A percentile compares a stretch with the other conserved stretches of the same genome.
These are phyloP conservation scores for Drosophila buzzatii DNA, from an alignment of 2,888 invertebrate species.

Conservation along the genomic window DNA sequence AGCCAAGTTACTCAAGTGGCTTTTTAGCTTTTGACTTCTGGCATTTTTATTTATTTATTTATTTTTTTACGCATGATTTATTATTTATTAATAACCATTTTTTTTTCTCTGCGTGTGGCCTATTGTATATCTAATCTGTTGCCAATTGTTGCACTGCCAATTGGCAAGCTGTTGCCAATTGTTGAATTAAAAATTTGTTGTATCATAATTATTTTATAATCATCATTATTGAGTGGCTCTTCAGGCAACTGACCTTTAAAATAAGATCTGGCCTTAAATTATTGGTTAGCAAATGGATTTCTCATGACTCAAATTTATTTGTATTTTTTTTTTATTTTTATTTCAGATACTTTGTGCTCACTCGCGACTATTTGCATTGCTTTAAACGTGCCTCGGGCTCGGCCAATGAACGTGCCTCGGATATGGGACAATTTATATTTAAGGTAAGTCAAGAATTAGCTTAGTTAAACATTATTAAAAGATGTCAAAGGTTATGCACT, in stretches of 20 bases:
- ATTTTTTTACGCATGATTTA: slow-evolving; percentile 67
- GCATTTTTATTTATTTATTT: background rate
- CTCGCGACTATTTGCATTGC: slow-evolving; percentile 89
- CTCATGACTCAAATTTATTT: slow-evolving; percentile 3
- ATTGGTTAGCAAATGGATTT: background rate
- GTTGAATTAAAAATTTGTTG: slow-evolving; percentile 36
- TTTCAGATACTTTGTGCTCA: slow-evolving; percentile 87
- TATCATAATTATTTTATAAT: slow-evolving; percentile 26
- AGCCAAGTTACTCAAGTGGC: slow-evolving; percentile 32
- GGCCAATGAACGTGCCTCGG: slow-evolving; percentile 86
- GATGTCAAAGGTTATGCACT: slow-evolving; percentile 12
- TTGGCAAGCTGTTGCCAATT: slow-evolving; percentile 32
- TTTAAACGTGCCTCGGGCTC: slow-evolving; percentile 88
- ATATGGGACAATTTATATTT: slow-evolving; percentile 89
- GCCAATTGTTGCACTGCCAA: slow-evolving; percentile 5
- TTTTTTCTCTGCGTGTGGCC: slow-evolving; percentile 29
- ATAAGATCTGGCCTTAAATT: slow-evolving; percentile 35
- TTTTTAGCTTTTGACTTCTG: slow-evolving; percentile 16
- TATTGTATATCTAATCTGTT: slow-evolving; percentile 13
- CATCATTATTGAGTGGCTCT: slow-evolving; percentile 36
- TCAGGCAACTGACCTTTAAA: slow-evolving; percentile 60
- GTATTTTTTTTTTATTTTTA: slow-evolving; percentile 9
- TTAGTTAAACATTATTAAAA: background rate
- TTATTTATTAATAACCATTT: slow-evolving; percentile 70
- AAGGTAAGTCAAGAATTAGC: slow-evolving; percentile 85